Evolutionary conservation across 2,113 vertebrate genomes (phyloP).

Genomic region (Melanerpes formicivorus): DNA sequence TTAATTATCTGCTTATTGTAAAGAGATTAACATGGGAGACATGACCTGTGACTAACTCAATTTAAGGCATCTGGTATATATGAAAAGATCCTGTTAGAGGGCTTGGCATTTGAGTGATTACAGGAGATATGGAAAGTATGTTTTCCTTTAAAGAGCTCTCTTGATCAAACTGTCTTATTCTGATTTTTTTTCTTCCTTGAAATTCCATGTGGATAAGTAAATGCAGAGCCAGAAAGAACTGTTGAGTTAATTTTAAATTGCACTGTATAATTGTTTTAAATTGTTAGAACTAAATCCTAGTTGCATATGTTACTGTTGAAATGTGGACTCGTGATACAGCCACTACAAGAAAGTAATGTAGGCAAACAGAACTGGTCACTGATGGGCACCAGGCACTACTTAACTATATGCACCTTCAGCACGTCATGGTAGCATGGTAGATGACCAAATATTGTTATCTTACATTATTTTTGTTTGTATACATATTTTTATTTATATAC

Average conservation of each 20-base stretch:
- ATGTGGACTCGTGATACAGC: background rate
- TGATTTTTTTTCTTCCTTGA: conserved; percentile 24
- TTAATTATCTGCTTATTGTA: conserved; percentile 67
- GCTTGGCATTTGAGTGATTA: conserved; percentile 60
- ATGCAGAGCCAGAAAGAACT: conserved; percentile 18
- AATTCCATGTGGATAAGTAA: conserved; percentile 46
- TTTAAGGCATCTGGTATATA: conserved; percentile 58
- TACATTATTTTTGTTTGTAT: background rate
- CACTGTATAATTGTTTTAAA: background rate
- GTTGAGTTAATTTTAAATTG: conserved; percentile 22
- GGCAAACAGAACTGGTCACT: background rate
- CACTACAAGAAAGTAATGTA: background rate
- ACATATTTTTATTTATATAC: background rate
- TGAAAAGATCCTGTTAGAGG: conserved; percentile 43
- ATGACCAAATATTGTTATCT: background rate
- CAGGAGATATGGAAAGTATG: conserved; percentile 56
- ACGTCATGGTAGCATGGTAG: background rate
- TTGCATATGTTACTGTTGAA: rapidly evolving
- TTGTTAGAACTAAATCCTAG: background rate
- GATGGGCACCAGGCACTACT: background rate
- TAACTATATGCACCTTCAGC: background rate
- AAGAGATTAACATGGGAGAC: conserved; percentile 65
- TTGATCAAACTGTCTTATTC: conserved; percentile 45
- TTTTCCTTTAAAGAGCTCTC: conserved; percentile 55
- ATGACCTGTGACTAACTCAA: conserved; percentile 41